phyloP scores from a whole-genome alignment of 2,888 invertebrate species.

The Clostera curtula region DNA sequence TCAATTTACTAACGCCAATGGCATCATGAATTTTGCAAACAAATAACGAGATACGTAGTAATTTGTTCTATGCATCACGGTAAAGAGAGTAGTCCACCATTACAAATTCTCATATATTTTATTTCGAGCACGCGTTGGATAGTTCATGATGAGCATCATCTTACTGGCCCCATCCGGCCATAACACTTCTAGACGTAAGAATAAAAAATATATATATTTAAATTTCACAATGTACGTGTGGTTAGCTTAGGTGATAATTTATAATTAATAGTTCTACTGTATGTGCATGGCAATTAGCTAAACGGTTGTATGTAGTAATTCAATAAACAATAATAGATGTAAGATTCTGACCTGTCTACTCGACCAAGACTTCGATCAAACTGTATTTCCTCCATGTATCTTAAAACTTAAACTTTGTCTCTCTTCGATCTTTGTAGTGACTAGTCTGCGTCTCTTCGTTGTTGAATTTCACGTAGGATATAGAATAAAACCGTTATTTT shows the following conservation, averaged over 20 bases:
- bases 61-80: no score
- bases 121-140: conserved; percentile 59
- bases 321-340: conserved; percentile 65
- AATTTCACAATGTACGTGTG: conserved; percentile 62
- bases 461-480: conserved; percentile 63
- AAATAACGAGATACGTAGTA: no score
- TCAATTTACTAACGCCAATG: no score
- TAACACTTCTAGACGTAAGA: conserved; percentile 42
- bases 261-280: conserved; percentile 45
- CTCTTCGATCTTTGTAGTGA: conserved; percentile 45
- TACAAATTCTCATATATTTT: conserved; percentile 20
- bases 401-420: conserved; percentile 34
- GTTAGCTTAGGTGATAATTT: conserved; percentile 56
- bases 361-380: conserved; percentile 23
- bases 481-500: conserved; percentile 60
- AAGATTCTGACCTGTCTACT: conserved; percentile 29
- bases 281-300: conserved; percentile 69
- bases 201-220: conserved; percentile 41
- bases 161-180: conserved; percentile 45
- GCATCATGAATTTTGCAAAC: no score
- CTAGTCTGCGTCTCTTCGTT: conserved; percentile 63
- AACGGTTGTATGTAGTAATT: conserved; percentile 68
- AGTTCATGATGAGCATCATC: conserved; percentile 45
- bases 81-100: no score
- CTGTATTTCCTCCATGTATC: conserved; percentile 19